These are phyloP conservation scores for Drosophila trapezifrons DNA, from an alignment of 1,140 invertebrate genomes.

Conservation along the genomic window DNA sequence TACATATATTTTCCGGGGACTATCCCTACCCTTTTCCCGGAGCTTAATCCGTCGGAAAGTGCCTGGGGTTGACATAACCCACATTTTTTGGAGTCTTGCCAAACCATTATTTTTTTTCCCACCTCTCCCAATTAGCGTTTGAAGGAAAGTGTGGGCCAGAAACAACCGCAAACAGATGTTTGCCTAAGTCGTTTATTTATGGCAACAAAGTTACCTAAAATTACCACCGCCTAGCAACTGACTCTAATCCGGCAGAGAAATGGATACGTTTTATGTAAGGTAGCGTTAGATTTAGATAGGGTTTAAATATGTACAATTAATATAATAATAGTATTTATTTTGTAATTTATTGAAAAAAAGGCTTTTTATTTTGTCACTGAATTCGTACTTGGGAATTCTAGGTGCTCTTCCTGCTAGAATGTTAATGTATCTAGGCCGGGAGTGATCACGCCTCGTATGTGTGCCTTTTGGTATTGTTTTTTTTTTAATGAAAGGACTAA, in stretches of 20 bases:
- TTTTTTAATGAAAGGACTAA: no score
- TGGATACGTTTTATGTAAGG: neutral
- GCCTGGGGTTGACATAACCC: conserved; percentile 36
- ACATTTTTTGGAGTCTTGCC: conserved; percentile 14
- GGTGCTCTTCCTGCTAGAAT: no score
- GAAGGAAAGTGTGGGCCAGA: conserved; percentile 16
- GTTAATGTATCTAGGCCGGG: no score
- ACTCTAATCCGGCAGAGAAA: conserved; percentile 8
- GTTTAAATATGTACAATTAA: neutral
- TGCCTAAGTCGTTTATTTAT: conserved; percentile 42
- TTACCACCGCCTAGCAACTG: conserved; percentile 23
- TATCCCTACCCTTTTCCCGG: neutral
- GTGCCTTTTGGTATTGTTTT: no score
- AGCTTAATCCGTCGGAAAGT: conserved; percentile 31
- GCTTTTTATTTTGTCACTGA: no score
- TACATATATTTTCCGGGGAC: conserved; percentile 19
- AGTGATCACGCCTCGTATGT: no score
- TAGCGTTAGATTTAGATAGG: neutral
- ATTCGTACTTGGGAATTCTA: no score
- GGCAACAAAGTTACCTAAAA: conserved; percentile 24
- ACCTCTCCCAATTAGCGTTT: conserved; percentile 35
- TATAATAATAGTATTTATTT: no score
- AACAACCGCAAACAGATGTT: conserved; percentile 36
- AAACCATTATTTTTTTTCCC: conserved; percentile 22
- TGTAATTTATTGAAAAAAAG: no score